A percentile compares a stretch with the other conserved stretches of the same genome.
These are phyloP conservation scores for Parapsyche elsis DNA, from an alignment of 1,140 invertebrate species.

Conservation along the genomic window DNA sequence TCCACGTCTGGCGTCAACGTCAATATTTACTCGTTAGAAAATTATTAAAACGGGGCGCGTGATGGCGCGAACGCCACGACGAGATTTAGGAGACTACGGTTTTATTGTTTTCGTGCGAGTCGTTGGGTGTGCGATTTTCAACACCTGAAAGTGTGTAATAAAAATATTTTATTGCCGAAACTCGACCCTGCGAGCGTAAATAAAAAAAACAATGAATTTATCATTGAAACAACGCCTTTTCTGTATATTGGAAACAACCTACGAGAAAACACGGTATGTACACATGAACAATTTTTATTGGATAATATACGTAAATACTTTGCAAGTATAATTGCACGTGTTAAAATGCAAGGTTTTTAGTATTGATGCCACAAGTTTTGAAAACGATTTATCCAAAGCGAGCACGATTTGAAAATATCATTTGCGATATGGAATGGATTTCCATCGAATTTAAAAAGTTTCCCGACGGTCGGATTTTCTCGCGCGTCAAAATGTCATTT, in stretches of 20 bases:
- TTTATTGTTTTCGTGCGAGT: neutral
- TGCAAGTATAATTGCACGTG: too few species aligned
- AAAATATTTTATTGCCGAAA: neutral
- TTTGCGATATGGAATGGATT: conserved; percentile 7
- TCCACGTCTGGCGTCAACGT: conserved; percentile 30
- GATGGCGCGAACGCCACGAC: neutral
- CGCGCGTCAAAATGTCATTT: conserved; percentile 7
- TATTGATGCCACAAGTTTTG: too few species aligned
- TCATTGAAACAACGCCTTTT: too few species aligned
- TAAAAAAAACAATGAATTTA: neutral
- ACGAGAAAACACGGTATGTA: too few species aligned
- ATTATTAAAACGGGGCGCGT: conserved; percentile 24
- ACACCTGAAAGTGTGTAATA: neutral
- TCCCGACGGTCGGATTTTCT: neutral
- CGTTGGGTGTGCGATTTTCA: neutral
- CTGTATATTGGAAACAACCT: too few species aligned
- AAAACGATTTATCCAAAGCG: too few species aligned
- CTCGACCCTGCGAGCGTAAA: neutral
- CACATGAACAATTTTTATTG: too few species aligned
- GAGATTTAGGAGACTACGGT: conserved; percentile 5
- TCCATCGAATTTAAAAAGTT: conserved; percentile 24
- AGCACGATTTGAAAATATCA: neutral
- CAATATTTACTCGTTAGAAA: conserved; percentile 40
- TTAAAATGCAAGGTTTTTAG: too few species aligned
- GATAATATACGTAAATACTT: too few species aligned